Evolutionary conservation across 2,113 vertebrate species (phyloP).

Genomic region (Myrmecobius fasciatus): DNA sequence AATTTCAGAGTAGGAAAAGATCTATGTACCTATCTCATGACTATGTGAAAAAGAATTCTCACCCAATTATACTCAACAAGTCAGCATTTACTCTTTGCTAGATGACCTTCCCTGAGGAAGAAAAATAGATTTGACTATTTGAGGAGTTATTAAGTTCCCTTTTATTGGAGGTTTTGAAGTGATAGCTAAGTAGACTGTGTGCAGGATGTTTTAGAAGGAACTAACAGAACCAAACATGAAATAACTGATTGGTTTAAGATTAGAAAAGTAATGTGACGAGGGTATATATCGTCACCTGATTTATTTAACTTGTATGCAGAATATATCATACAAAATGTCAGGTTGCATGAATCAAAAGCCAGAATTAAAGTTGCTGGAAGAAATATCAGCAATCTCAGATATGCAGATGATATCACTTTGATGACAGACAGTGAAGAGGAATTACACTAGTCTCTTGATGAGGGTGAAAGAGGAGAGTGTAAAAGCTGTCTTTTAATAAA

Average conservation of each 20-base stretch:
- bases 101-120: neutral
- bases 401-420: neutral
- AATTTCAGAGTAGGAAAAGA: neutral
- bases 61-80: neutral
- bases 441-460: neutral
- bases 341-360: neutral
- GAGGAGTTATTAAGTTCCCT: neutral
- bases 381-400: neutral
- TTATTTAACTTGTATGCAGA: neutral
- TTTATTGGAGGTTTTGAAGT: neutral
- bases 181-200: neutral
- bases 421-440: neutral
- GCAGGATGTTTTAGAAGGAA: neutral
- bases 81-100: neutral
- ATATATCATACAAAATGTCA: neutral
- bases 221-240: neutral
- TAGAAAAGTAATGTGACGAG: neutral
- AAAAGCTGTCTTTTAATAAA: neutral
- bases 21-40: neutral
- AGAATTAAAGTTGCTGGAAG: neutral
- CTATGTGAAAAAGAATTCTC: neutral
- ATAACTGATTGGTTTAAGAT: neutral
- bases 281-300: neutral
- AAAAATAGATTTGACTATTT: neutral
- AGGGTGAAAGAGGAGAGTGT: neutral